Evolutionary conservation across 53 echinoderm and acorn worm species (phyloP).

Genomic region (Astropecten irregularis): DNA sequence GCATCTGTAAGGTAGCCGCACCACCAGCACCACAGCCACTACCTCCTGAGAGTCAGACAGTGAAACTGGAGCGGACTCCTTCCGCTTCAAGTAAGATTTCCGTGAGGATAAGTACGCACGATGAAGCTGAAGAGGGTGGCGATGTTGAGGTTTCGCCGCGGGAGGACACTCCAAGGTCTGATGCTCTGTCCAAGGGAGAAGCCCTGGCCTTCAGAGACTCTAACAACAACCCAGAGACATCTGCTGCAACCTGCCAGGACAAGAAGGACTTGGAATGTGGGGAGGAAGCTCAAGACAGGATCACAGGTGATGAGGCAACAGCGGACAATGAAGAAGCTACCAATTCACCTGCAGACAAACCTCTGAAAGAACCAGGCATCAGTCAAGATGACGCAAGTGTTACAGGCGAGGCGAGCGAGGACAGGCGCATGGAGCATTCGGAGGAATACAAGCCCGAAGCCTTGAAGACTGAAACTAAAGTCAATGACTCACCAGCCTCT

Average conservation of each 20-base stretch:
- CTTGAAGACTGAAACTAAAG: too few relatives aligned
- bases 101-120: slow-evolving; percentile 59
- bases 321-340: neutral
- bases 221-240: neutral
- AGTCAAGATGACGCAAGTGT: neutral
- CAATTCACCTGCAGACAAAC: neutral
- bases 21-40: neutral
- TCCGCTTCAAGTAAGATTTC: slow-evolving; percentile 62
- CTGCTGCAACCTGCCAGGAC: neutral
- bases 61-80: neutral
- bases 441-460: too few relatives aligned
- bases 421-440: too few relatives aligned
- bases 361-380: neutral
- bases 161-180: neutral
- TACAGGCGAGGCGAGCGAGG: neutral
- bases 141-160: neutral
- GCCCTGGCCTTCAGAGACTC: neutral
- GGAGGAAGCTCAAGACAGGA: neutral
- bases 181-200: too few relatives aligned
- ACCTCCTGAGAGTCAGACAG: neutral
- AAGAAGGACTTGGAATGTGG: neutral
- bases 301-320: neutral
- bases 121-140: slow-evolving; percentile 9
- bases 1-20: neutral
- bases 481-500: too few relatives aligned